Base-by-base conservation (phyloP, 2,113 vertebrate species). In the Brachyistius frenatus region DNA sequence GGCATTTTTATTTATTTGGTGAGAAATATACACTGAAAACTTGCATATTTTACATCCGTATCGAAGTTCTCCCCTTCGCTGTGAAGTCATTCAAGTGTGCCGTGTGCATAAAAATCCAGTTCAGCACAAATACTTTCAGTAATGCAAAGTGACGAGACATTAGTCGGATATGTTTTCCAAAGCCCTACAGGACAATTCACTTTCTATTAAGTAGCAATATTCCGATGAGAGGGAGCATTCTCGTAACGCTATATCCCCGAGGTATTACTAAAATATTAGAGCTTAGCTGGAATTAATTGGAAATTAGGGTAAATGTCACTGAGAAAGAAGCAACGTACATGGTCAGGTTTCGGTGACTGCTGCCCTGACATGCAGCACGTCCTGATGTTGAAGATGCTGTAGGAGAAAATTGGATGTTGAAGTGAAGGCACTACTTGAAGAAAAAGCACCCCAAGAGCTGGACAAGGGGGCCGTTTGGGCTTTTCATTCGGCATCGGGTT, bases 151-250 rank as follows among this genome's bases (percentile, higher is more conserved):
- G 23, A 23, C 23, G 23, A 23, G 23, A 23, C 23, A 23, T 23
- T 23, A 71, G 5, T 50, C 14, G 1, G 49, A 50, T 72, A 35
- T 72, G 31, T 65, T 65, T 68, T 63, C 44, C 3, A 46, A n/a
- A 7, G 8, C 35, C 4, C 5, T 41, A 41, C 2, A 13, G 1
- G 36, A 52, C 3, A 61, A 37, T 66, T 71, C 46, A 41, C 16
- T 31, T 14, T 16, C 9, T 53, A 52, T 66, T 55, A 33, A 62
- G 16, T 13, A 66, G 50, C 60, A 23, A 58, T 23, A 54, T 33
- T 73, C 55, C 23, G 10, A 62, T 30, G 13, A 85, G 46, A 44
- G 4, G 13, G 10, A 44, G 41, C 41, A 44, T 9, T 44, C 9
- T 3, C 41, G 10, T 44, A 44, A 11, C 10, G 10, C 41, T 44